phyloP scores from a whole-genome alignment of 2,888 invertebrate genomes.

The Liposcelis brunnea region DNA sequence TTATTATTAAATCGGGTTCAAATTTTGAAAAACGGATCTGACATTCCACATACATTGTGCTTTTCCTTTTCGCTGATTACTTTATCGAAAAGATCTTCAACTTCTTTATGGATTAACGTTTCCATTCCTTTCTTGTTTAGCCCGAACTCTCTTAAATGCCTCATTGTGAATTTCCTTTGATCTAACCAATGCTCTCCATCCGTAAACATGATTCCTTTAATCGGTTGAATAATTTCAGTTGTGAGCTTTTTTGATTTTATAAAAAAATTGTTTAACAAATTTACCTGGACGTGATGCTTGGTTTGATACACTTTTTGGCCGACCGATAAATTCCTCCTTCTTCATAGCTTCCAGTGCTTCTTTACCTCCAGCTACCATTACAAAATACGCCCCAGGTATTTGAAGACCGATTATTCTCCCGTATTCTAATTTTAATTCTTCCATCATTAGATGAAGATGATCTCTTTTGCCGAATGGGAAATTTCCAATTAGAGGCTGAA shows the following conservation, averaged over 20 bases:
- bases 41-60: no score
- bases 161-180: slow-evolving; percentile 17
- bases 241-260: no score
- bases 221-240: no score
- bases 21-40: no score
- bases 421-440: slow-evolving; percentile 12
- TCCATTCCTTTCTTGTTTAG: slow-evolving; percentile 14
- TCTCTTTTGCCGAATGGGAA: not conserved
- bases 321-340: slow-evolving; percentile 15
- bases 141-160: slow-evolving; percentile 18
- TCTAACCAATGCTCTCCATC: slow-evolving; percentile 17
- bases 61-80: not conserved
- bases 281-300: not conserved
- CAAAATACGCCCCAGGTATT: slow-evolving; percentile 11
- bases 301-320: slow-evolving; percentile 2
- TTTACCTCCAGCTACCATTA: slow-evolving; percentile 14
- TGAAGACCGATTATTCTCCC: slow-evolving; percentile 16
- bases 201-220: slow-evolving; percentile 17
- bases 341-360: slow-evolving; percentile 15
- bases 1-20: no score
- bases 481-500: slow-evolving; percentile 4
- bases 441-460: slow-evolving; percentile 3
- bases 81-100: slow-evolving; percentile 8
- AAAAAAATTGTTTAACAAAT: not conserved
- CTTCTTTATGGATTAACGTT: slow-evolving; percentile 13